phyloP scores from a whole-genome alignment of 2,797 vertebrate species.

The Antrozous pallidus region DNA sequence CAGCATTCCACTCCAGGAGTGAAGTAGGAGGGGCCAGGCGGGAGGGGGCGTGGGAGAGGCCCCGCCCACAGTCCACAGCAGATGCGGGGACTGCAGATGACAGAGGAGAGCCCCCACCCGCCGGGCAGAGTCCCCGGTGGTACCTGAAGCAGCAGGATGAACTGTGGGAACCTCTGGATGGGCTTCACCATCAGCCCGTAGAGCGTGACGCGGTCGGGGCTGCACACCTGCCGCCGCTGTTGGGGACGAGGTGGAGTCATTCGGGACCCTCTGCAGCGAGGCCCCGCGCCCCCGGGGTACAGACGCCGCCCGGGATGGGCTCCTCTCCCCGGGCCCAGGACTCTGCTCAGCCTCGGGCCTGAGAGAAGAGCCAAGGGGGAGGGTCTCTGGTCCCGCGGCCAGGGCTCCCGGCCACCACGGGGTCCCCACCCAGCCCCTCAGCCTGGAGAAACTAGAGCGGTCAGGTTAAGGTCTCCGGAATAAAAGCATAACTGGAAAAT shows the following conservation, averaged over 20 bases:
- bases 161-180: conserved; percentile 97
- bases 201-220: conserved; percentile 93
- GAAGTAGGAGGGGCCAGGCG: background rate
- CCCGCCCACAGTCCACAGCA: background rate
- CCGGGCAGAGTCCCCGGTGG: rapidly evolving
- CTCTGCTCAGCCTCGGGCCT: background rate
- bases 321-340: background rate
- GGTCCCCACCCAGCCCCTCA: background rate
- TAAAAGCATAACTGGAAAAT: background rate
- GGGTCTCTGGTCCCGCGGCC: background rate
- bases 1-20: rapidly evolving
- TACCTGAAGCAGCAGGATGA: conserved; percentile 97
- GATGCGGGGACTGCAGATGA: rapidly evolving
- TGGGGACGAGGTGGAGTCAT: rapidly evolving
- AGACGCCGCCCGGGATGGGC: background rate
- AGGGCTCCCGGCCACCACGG: background rate
- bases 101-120: rapidly evolving
- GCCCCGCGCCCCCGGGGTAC: rapidly evolving
- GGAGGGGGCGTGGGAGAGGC: rapidly evolving
- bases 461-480: background rate
- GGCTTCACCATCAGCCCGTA: conserved; percentile 98
- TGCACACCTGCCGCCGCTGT: conserved; percentile 94
- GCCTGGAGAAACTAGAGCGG: background rate
- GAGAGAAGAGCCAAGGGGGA: background rate
- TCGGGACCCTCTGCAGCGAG: background rate